These are phyloP conservation scores for Danio albolineatus DNA, from an alignment of 2,797 vertebrate genomes.

Conservation along the genomic window DNA sequence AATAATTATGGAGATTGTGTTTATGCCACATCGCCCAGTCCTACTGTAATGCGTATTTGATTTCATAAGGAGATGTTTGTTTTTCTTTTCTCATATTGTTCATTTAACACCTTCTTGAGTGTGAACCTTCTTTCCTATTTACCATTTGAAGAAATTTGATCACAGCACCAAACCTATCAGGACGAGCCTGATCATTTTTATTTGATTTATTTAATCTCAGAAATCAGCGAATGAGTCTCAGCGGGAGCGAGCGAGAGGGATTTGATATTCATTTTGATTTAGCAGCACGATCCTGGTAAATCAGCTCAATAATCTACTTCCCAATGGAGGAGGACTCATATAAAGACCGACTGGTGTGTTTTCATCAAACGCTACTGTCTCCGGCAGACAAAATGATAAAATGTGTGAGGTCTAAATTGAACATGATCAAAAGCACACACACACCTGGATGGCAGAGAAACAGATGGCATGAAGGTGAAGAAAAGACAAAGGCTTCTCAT, in stretches of 20 bases:
- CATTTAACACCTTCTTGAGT: too few relatives aligned
- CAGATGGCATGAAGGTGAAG: slow-evolving; percentile 33
- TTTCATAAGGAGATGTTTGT: too few relatives aligned
- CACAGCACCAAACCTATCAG: too few relatives aligned
- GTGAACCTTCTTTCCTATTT: too few relatives aligned
- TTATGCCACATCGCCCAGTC: too few relatives aligned
- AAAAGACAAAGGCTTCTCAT: slow-evolving; percentile 41
- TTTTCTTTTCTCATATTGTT: too few relatives aligned
- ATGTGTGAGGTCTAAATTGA: slow-evolving; percentile 36
- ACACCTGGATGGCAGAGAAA: slow-evolving; percentile 28
- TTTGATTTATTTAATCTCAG: not conserved
- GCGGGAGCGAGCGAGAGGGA: not conserved
- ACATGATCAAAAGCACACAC: slow-evolving; percentile 37
- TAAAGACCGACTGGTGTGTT: not conserved
- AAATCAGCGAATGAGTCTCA: not conserved
- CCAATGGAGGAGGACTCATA: not conserved
- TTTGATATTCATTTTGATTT: slow-evolving; percentile 28
- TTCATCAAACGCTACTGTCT: not conserved
- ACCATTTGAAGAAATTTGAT: too few relatives aligned
- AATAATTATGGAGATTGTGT: too few relatives aligned
- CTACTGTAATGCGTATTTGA: too few relatives aligned
- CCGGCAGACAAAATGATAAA: slow-evolving; percentile 16
- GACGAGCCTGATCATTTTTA: too few relatives aligned
- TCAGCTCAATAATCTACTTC: not conserved
- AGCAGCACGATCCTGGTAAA: slow-evolving; percentile 3